Base-by-base conservation (phyloP, 2,113 vertebrate genomes). In the Trinectes maculatus region DNA sequence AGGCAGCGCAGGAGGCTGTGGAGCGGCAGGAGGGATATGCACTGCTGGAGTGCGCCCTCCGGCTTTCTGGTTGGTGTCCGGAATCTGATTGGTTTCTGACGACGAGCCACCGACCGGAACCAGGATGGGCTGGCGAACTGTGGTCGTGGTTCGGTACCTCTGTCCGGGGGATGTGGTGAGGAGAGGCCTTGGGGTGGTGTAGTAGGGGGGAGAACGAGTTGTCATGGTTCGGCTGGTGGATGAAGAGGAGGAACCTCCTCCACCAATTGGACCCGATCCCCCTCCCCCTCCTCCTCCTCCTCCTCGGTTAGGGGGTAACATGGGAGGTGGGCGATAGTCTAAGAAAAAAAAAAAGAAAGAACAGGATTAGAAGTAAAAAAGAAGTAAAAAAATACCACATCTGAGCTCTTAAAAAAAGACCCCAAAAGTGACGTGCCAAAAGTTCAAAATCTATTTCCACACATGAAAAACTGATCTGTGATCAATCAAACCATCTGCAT, bases 101-200 rank as follows among this genome's bases (percentile, higher is more conserved):
- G 82, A 69, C 0, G 83, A 80, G 21, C 87, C 90, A 5, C 74
- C 77, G 2, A 39, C 73, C 0, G 85, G 83, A 18, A 72, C 21
- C 62, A 1, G 84, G 92, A 0, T 2, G 3, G 85, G 68, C 69
- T 84, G 85, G 40, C 90, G 0, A 22, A 90, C 37, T 0, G 94
- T 94, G 49, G 93, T 97, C 49, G 96, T 97, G 28, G 89, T 93
- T 39, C 94, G 89, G 77, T 94, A 94, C 21, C 93, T 94, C 53
- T 93, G 93, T 62, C 93, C 93, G 0, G 89, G 82, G 3, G 89
- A 89, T 0, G 92, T 91, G 0, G 93, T 94, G 37, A 95, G 93
- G 53, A 94, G 92, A 9, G 89, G 92, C 51, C 92, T 91, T 2
- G 91, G 83, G 0, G 92, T 90, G 62, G 91, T 94, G 87, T 75